Conservation (phyloP, 2,888 invertebrate species). For the Prenolepis imparis region DNA sequence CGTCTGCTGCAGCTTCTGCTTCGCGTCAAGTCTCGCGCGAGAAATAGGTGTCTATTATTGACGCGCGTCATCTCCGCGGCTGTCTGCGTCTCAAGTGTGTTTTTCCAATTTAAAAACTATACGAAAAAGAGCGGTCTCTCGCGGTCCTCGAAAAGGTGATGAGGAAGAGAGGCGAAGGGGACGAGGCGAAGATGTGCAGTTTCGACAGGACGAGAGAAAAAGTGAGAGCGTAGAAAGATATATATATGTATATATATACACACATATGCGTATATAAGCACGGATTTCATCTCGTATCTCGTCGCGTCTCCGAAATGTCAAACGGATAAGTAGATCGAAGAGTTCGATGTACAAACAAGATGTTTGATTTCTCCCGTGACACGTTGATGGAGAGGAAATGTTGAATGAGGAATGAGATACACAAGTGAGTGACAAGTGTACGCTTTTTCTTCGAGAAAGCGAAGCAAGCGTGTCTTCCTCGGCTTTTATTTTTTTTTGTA, state of each 20-base stretch:
- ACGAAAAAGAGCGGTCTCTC: not conserved
- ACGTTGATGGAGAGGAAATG: not conserved
- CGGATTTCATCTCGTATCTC: not conserved
- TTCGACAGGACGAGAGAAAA: not conserved
- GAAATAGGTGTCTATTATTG: slow-evolving; percentile 11
- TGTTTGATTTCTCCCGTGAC: not conserved
- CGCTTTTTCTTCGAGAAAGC: not conserved
- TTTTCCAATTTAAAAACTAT: not conserved
- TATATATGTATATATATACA: not conserved
- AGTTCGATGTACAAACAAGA: not conserved
- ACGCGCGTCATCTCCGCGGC: not conserved
- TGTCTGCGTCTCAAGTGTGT: not conserved
- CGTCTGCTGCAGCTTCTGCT: not conserved
- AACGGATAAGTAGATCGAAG: not conserved
- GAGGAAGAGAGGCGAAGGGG: not conserved
- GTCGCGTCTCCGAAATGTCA: not conserved
- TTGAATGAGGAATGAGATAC: slow-evolving; percentile 16
- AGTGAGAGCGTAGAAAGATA: not conserved
- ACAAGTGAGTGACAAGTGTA: not conserved
- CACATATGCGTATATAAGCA: not conserved
- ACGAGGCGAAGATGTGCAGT: not conserved
- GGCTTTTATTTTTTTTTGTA: not conserved
- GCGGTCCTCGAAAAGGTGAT: not conserved
- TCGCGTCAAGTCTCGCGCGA: not conserved
- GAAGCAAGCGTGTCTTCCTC: not conserved